Percentiles rank a stretch among this genome's conserved stretches.
These are phyloP conservation scores for Aphidius ervi DNA, from an alignment of 1,140 invertebrate genomes.

Conservation along the genomic window DNA sequence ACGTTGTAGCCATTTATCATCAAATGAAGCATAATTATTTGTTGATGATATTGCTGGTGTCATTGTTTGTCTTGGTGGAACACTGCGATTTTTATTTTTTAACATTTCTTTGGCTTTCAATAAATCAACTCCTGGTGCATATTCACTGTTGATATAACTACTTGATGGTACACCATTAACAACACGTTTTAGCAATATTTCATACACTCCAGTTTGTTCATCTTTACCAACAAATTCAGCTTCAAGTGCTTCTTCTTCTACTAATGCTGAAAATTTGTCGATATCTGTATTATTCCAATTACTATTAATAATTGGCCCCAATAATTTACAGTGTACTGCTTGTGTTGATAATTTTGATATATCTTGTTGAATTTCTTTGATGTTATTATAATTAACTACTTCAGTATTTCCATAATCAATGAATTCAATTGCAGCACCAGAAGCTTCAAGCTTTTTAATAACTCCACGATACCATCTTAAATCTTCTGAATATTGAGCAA, in stretches of 20 bases:
- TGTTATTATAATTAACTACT: slow-evolving; percentile 31
- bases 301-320: slow-evolving; percentile 27
- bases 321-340: slow-evolving; percentile 44
- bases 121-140: slow-evolving; percentile 32
- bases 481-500: slow-evolving; percentile 57
- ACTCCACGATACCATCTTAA: slow-evolving; percentile 56
- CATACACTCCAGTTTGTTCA: slow-evolving; percentile 30
- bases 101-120: slow-evolving; percentile 27
- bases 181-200: slow-evolving; percentile 34
- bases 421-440: slow-evolving; percentile 47
- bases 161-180: slow-evolving; percentile 13
- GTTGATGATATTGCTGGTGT: slow-evolving; percentile 5
- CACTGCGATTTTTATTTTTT: slow-evolving; percentile 17
- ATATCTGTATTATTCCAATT: slow-evolving; percentile 30
- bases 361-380: slow-evolving; percentile 42
- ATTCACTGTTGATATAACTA: slow-evolving; percentile 42
- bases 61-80: background rate
- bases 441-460: slow-evolving; percentile 43
- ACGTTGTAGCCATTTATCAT: slow-evolving; percentile 42
- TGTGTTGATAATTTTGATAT: slow-evolving; percentile 39
- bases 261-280: slow-evolving; percentile 26
- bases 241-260: slow-evolving; percentile 32
- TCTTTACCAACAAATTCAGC: slow-evolving; percentile 40
- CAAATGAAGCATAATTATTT: slow-evolving; percentile 42
- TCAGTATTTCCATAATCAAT: slow-evolving; percentile 58